Evolutionary conservation across 2,113 vertebrate species (phyloP), one percentile per base, ranked within the genome.

Genomic region (Chlamydotis undulata): DNA sequence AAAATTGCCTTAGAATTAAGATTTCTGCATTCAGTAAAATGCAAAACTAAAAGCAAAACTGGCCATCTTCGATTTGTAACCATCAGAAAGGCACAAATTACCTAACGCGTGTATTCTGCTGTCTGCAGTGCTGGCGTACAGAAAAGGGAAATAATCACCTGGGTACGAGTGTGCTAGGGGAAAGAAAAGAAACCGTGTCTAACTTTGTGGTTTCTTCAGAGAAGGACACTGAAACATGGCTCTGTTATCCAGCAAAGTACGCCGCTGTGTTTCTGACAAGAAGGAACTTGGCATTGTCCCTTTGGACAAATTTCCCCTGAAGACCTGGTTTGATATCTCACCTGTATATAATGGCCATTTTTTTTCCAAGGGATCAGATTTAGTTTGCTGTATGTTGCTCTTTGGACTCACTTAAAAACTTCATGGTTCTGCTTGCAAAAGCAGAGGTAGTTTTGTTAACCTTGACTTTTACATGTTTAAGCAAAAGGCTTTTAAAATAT

Each of bases 201-300:
- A 5, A 4, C 29, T 31, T 76, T 14, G n/a, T 52, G 65, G 50
- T 90, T 65, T 90, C 75, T 50, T 45, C 76, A 37, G 83, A 91
- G 96, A 89, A 84, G 35, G 61, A 77, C 59, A 75, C 75, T 80
- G 88, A 86, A 90, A 85, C 25, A 35, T 52, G 83, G 24, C 64
- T 80, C 61, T 8, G 3, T 24, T 78, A 49, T 9, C 81, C 71
- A 87, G 74, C 70, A 64, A 64, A 93, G 45, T 47, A 23, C 65
- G 16, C 25, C 59, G 4, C 57, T 43, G 2, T 76, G 31, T 26
- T 69, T 90, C 71, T 76, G 57, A 13, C 70, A 53, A 57, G 49
- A 90, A 80, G 75, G 33, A 85, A 50, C 43, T 94, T 96, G 93
- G 59, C 95, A 87, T n/a, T 92, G 93, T 94, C 96, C 91, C 83